Evolutionary conservation across 2,113 vertebrate genomes (phyloP).

Genomic region (Phainopepla nitens): DNA sequence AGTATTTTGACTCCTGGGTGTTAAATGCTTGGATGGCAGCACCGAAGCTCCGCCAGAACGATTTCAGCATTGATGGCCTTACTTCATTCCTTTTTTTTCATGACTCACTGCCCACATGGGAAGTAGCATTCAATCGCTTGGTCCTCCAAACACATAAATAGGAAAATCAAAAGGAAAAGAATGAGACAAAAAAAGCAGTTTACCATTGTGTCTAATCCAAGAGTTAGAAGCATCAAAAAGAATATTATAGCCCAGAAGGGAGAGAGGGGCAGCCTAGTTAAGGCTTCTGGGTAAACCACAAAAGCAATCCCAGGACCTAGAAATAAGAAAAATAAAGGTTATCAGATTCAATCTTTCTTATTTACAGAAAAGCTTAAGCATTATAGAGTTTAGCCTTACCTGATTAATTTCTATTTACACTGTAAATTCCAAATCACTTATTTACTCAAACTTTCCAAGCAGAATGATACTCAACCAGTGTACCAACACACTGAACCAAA

Average conservation of each 20-base stretch:
- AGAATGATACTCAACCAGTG: background rate
- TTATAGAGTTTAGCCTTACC: background rate
- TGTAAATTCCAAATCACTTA: background rate
- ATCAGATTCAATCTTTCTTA: background rate
- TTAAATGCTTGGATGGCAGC: background rate
- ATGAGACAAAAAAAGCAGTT: background rate
- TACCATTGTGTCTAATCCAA: constrained; percentile 98
- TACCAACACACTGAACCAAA: background rate
- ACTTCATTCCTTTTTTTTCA: background rate
- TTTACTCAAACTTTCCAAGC: background rate
- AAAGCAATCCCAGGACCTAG: constrained; percentile 96
- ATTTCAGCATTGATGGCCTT: background rate
- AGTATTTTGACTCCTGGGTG: background rate
- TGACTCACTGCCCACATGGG: background rate
- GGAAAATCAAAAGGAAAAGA: background rate
- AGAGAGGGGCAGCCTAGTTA: constrained; percentile 93
- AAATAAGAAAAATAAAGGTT: background rate
- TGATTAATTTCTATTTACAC: background rate
- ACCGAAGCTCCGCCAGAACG: background rate
- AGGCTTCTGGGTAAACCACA: constrained; percentile 96
- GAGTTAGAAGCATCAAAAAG: constrained; percentile 97
- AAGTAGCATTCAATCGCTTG: background rate
- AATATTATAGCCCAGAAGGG: constrained; percentile 99
- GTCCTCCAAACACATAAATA: background rate
- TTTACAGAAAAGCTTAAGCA: background rate